Evolutionary conservation across 2,113 vertebrate genomes (phyloP).

Genomic region (Gambusia affinis): DNA sequence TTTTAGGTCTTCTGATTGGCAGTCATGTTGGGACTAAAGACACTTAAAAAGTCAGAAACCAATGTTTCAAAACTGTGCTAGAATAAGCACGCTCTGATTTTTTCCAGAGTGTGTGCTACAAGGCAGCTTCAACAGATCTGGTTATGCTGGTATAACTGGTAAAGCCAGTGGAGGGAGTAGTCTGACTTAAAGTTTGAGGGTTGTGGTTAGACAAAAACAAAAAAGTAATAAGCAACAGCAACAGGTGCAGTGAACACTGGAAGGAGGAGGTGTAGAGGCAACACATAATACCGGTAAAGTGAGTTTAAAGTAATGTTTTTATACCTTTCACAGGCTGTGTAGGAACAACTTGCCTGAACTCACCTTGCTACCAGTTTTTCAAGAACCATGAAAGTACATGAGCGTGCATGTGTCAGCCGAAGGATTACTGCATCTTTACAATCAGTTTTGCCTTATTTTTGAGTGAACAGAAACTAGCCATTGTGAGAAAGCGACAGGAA

Average conservation of each 20-base stretch:
- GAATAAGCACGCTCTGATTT: not conserved
- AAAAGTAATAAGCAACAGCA: conserved; percentile 18
- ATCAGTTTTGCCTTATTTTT: conserved; percentile 13
- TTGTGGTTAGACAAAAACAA: conserved; percentile 63
- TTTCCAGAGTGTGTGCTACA: conserved; percentile 31
- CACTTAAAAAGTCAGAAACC: too few species aligned
- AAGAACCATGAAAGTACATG: not conserved
- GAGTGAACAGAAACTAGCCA: conserved; percentile 2
- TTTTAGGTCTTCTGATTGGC: too few species aligned
- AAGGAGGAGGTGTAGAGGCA: conserved; percentile 11
- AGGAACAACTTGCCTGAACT: conserved; percentile 15
- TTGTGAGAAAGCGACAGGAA: conserved; percentile 2
- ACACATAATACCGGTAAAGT: conserved; percentile 10
- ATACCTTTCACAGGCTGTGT: conserved; percentile 4
- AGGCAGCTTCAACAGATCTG: conserved; percentile 48
- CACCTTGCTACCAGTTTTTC: not conserved
- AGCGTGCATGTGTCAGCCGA: not conserved
- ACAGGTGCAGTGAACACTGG: conserved; percentile 19
- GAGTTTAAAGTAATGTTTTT: conserved; percentile 6
- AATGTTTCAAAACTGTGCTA: not conserved
- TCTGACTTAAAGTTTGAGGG: conserved; percentile 38
- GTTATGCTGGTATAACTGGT: conserved; percentile 77
- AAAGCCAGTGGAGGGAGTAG: conserved; percentile 57
- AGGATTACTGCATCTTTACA: not conserved
- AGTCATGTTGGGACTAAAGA: too few species aligned